Base-by-base conservation (phyloP, 2,797 vertebrate species). In the Mustela erminea region DNA sequence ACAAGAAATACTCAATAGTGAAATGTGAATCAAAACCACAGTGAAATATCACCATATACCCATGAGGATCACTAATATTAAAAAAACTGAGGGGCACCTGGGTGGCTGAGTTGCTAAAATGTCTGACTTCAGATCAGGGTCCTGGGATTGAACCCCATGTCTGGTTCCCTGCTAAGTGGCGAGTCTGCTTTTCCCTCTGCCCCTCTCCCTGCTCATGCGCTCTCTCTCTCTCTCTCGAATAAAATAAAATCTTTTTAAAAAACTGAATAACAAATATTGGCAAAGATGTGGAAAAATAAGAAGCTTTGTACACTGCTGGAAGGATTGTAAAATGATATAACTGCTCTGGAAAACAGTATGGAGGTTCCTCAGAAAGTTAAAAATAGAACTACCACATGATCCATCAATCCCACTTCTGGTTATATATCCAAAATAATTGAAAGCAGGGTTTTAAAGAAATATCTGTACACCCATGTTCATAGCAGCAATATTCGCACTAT, bases 11-110 rank as follows among this genome's bases (percentile, higher is more conserved):
- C 68, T 97, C n/a, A 90, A 60, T 52, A 86, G 84, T 77, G 66
- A 93, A 93, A 84, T 90, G 21, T 12, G 93, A 95, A 91, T 93
- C 15, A 93, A 81, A 88, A 85, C 85, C 60, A 62, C 20, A 91
- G 7, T 82, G 68, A 62, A 21, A 83, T 95, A 49, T 56, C 38
- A 82, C 60, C 35, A 75, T 35, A 92, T 3, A 82, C 62, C 77
- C 15, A 17, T 92, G 88, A 95, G 43, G 58, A 64, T 89, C 41
- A 49, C 54, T 80, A 46, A 38, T 54, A 46, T 62, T 29, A 87
- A 66, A 66, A 66, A 84, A 49, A 62, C 15, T 64, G 29, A 64
- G 29, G 27, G 62, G 62, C 6, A 1, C 29, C 62, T 32, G 29
- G 29, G 14, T 32, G 62, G 62, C 62, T 64, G 6, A 32, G 14